Percentiles rank a stretch among this genome's conserved stretches.
Conservation (phyloP, 2,888 invertebrate species). For the Tiphia femorata region DNA sequence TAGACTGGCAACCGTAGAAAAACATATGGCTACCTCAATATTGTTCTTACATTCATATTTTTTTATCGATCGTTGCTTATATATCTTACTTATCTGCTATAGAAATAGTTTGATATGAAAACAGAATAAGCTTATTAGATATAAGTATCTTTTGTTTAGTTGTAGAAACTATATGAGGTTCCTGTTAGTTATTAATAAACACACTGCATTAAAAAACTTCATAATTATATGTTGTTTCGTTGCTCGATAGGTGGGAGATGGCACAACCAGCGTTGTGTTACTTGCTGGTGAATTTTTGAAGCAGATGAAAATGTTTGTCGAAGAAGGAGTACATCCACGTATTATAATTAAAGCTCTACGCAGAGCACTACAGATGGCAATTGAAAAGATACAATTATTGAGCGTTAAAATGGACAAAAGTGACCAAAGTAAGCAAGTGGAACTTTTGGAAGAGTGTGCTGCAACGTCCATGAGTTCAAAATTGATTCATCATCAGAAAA, state of each 20-base stretch:
- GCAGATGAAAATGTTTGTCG: slow-evolving; percentile 93
- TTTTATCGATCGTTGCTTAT: too few species aligned
- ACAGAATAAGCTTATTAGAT: too few species aligned
- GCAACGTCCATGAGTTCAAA: slow-evolving; percentile 97
- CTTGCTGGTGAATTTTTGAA: slow-evolving; percentile 96
- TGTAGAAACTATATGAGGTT: not conserved
- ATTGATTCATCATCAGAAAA: slow-evolving; percentile 94
- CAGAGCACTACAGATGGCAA: slow-evolving; percentile 83
- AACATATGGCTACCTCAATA: slow-evolving; percentile 51
- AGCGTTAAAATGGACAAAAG: slow-evolving; percentile 83
- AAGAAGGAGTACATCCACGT: slow-evolving; percentile 97
- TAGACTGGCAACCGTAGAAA: slow-evolving; percentile 54
- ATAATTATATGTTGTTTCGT: too few species aligned
- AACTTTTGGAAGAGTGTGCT: slow-evolving; percentile 88
- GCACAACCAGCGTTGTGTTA: slow-evolving; percentile 97
- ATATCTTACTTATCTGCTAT: too few species aligned
- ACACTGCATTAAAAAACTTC: slow-evolving; percentile 14
- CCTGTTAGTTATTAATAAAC: not conserved
- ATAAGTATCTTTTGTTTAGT: not conserved
- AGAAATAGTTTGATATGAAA: too few species aligned
- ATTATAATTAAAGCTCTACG: slow-evolving; percentile 92
- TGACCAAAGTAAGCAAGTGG: slow-evolving; percentile 74
- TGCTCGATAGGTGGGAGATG: slow-evolving; percentile 89
- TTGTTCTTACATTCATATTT: slow-evolving; percentile 56
- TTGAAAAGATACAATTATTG: slow-evolving; percentile 86